Evolutionary conservation across 2,888 invertebrate species (phyloP), one percentile per base, ranked within the genome.

Genomic region (Tetragnatha montana): DNA sequence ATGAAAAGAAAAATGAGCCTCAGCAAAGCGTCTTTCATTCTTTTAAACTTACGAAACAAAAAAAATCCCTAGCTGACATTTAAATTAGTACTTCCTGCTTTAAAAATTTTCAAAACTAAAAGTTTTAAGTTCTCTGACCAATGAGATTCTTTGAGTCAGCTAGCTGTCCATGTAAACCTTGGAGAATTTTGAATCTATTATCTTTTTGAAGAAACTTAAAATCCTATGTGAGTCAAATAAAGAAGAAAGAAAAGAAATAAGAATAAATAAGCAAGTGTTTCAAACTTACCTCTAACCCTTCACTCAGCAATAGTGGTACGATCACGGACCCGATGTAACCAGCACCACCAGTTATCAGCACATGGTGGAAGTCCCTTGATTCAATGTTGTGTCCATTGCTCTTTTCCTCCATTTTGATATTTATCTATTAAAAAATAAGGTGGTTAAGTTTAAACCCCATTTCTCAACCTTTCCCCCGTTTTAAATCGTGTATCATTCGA

Each of bases 261-360:
- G 8, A 73, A 21, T 69, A 69, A 69, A 69, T 69, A 6, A 73
- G 73, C 17, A 74, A n/a, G 12, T 21, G n/a, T 19, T 21, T 74
- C 60, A 51, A 4, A 35, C 73, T 86, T 35, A 89, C 89, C 87
- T 93, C 92, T 86, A 93, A 93, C 3, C 93, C 93, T 51, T 92
- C 91, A 6, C 92, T 91, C 8, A 93, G 91, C 50, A 94, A 91
- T 91, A 93, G 92, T 6, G 94, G 93, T 2, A 93, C 92, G 50
- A 93, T 90, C 8, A 93, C 93, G 2, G 93, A 93, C 0, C 93
- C 94, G 14, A 94, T 92, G 91, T 93, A 94, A 7, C 93, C 94
- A 6, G 93, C 93, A 8, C 93, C 93, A 35, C 94, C 93, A 4
- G 92, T 92, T 17, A 92, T 91, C 21, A 92, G 86, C 8, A 92